Conservation (phyloP, 1,140 invertebrate species). For the Temnothorax nylanderi region DNA sequence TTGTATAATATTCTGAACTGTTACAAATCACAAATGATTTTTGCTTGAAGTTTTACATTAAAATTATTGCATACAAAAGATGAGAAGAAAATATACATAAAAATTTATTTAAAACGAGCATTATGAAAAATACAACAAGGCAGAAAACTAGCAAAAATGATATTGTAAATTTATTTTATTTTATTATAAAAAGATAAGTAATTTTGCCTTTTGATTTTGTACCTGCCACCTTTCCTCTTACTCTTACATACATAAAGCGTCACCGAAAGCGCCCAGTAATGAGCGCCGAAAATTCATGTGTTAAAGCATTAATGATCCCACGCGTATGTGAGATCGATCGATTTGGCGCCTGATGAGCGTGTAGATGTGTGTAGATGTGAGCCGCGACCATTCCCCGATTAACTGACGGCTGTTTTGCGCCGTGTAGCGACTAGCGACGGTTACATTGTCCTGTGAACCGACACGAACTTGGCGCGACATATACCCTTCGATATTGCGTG, state of each 20-base stretch:
- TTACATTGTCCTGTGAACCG: slow-evolving; percentile 14
- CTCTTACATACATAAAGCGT: neutral
- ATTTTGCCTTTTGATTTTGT: neutral
- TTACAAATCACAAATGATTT: neutral
- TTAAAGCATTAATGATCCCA: neutral
- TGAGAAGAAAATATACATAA: too few relatives aligned
- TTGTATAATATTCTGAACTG: neutral
- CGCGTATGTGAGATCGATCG: neutral
- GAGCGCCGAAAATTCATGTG: neutral
- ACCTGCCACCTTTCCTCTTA: too few relatives aligned
- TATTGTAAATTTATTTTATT: neutral
- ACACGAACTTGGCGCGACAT: slow-evolving; percentile 35
- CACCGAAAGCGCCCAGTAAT: neutral
- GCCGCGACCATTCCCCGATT: slow-evolving; percentile 20
- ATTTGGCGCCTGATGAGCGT: too few relatives aligned
- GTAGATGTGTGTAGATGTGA: neutral
- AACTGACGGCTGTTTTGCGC: neutral
- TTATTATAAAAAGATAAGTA: neutral
- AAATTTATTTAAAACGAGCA: neutral
- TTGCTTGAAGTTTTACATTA: neutral
- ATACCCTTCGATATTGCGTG: slow-evolving; percentile 36
- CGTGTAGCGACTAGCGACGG: slow-evolving; percentile 33
- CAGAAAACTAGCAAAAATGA: neutral
- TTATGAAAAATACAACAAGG: neutral
- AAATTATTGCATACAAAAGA: neutral